Percentiles rank a stretch among this genome's conserved stretches.
These are phyloP conservation scores for Endotricha flammealis DNA, from an alignment of 2,888 invertebrate species.

Conservation along the genomic window DNA sequence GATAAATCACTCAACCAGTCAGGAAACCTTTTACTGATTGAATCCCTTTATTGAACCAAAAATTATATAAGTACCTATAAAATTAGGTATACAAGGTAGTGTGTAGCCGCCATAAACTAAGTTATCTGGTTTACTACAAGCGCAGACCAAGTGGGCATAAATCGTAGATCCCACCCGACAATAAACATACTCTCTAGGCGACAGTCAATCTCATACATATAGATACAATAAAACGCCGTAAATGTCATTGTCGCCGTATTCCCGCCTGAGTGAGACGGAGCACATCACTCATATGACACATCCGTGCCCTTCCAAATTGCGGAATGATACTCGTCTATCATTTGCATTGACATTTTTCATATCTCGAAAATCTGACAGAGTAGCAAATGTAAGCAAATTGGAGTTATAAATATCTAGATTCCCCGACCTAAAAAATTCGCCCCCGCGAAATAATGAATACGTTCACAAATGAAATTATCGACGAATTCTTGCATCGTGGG, in stretches of 20 bases:
- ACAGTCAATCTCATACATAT: constrained; percentile 47
- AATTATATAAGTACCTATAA: too few relatives aligned
- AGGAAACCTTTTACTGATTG: too few relatives aligned
- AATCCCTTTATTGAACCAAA: too few relatives aligned
- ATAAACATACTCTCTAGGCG: constrained; percentile 46
- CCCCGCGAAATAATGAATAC: too few relatives aligned
- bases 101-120: constrained; percentile 58
- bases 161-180: constrained; percentile 40
- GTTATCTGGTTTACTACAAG: constrained; percentile 60
- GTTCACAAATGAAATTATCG: too few relatives aligned
- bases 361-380: constrained; percentile 41
- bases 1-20: too few relatives aligned
- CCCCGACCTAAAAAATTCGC: background rate
- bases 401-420: background rate
- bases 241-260: constrained; percentile 36
- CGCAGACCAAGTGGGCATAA: constrained; percentile 48
- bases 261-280: background rate
- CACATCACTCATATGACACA: background rate
- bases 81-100: too few relatives aligned
- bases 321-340: constrained; percentile 51
- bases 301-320: constrained; percentile 29
- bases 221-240: constrained; percentile 29
- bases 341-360: constrained; percentile 47
- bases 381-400: constrained; percentile 49
- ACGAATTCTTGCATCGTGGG: background rate